These are phyloP conservation scores for Agonopterix heracliana DNA, from an alignment of 2,888 invertebrate genomes.

Conservation along the genomic window DNA sequence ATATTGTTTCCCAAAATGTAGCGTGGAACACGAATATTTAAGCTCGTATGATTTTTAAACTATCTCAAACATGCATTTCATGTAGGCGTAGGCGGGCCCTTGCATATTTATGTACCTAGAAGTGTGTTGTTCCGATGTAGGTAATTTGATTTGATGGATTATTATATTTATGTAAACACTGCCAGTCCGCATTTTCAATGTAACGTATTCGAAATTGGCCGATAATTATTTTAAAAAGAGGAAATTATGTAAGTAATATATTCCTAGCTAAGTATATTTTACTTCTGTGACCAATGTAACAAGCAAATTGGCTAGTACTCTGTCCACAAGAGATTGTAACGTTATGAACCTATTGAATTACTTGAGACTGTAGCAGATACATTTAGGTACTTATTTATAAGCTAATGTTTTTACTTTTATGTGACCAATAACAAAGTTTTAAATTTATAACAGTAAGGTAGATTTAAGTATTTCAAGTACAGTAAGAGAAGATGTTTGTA, in stretches of 20 bases:
- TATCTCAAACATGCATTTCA: slow-evolving; percentile 8
- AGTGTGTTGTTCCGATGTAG: slow-evolving; percentile 37
- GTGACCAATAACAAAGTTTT: slow-evolving; percentile 67
- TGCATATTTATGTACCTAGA: slow-evolving; percentile 36
- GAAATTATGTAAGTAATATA: slow-evolving; percentile 6
- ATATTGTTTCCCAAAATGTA: background rate
- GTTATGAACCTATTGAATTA: slow-evolving; percentile 30
- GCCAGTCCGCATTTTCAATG: slow-evolving; percentile 60
- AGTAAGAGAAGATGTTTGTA: slow-evolving; percentile 55
- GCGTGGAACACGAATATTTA: slow-evolving; percentile 27
- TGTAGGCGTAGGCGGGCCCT: slow-evolving; percentile 62
- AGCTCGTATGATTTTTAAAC: slow-evolving; percentile 7
- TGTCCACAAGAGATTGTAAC: slow-evolving; percentile 4
- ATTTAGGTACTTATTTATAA: slow-evolving; percentile 47
- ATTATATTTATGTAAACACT: slow-evolving; percentile 28
- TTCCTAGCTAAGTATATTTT: slow-evolving; percentile 1
- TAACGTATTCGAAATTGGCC: slow-evolving; percentile 13
- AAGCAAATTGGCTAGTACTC: background rate
- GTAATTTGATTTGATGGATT: slow-evolving; percentile 35
- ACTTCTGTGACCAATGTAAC: slow-evolving; percentile 4
- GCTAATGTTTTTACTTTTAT: slow-evolving; percentile 58
- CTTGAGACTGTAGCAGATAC: slow-evolving; percentile 58
- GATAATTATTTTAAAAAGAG: background rate
- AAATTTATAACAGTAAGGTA: slow-evolving; percentile 57
- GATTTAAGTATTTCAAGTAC: slow-evolving; percentile 59